These are phyloP conservation scores for Dasyurus viverrinus DNA, from an alignment of 2,113 vertebrate species.

Conservation along the genomic window DNA sequence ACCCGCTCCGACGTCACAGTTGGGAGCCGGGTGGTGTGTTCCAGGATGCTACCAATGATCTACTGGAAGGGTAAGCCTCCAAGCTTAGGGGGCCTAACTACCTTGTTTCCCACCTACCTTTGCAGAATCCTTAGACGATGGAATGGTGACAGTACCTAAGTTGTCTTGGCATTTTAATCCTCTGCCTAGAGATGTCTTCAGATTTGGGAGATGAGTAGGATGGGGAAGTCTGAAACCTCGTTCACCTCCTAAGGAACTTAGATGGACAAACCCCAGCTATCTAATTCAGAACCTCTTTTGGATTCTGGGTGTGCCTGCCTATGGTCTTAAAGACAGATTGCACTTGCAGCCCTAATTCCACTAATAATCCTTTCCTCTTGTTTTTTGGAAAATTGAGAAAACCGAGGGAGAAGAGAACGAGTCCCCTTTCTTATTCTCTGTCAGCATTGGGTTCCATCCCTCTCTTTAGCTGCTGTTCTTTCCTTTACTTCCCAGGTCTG, in stretches of 20 bases:
- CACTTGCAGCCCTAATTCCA: neutral
- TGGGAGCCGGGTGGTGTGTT: slow-evolving; percentile 86
- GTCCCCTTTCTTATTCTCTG: neutral
- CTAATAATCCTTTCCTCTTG: neutral
- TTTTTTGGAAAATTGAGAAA: neutral
- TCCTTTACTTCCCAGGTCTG: neutral
- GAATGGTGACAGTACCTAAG: neutral
- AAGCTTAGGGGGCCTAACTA: neutral
- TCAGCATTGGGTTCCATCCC: neutral
- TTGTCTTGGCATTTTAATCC: neutral
- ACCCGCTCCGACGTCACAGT: slow-evolving; percentile 88
- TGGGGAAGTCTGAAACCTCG: neutral
- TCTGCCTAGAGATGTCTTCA: neutral
- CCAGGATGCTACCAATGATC: slow-evolving; percentile 60
- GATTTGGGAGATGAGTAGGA: neutral
- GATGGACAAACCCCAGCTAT: neutral
- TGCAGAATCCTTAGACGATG: neutral
- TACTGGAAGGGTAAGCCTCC: slow-evolving; percentile 66
- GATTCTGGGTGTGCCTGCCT: neutral
- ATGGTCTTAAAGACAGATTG: neutral
- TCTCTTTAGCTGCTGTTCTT: neutral
- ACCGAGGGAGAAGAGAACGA: neutral
- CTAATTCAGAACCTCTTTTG: neutral
- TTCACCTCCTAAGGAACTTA: neutral
- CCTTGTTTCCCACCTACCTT: neutral